Percentiles rank a stretch among this genome's conserved stretches.
Evolutionary conservation across 2,113 vertebrate genomes (phyloP).

Genomic region (Serranochromis macrocephalus): DNA sequence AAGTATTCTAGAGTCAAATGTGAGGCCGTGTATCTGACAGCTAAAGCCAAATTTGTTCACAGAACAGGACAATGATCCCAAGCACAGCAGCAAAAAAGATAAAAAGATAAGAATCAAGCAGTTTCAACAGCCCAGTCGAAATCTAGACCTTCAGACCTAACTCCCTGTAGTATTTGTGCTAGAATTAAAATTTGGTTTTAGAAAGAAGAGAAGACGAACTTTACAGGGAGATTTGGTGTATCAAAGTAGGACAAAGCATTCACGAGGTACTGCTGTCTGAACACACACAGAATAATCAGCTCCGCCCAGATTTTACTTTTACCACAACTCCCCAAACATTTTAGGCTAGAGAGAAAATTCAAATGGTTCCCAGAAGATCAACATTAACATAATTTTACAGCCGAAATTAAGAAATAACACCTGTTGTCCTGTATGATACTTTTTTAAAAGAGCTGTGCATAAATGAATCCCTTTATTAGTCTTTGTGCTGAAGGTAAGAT

Average conservation of each 20-base stretch:
- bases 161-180: background rate
- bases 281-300: background rate
- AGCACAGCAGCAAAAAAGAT: background rate
- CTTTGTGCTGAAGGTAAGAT: background rate
- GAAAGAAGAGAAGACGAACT: rapidly evolving
- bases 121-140: background rate
- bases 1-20: background rate
- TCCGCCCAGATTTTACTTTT: background rate
- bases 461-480: background rate
- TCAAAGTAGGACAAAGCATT: background rate
- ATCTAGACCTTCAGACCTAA: background rate
- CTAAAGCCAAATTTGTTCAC: background rate
- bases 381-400: background rate
- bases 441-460: background rate
- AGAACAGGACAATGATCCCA: background rate
- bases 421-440: background rate
- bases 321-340: background rate
- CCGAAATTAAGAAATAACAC: background rate
- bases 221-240: background rate
- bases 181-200: background rate
- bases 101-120: background rate
- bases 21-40: background rate
- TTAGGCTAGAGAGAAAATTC: background rate
- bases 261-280: background rate
- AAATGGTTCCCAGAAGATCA: background rate